Conservation (phyloP, 2,888 invertebrate genomes). For the Amphimallon solstitiale region DNA sequence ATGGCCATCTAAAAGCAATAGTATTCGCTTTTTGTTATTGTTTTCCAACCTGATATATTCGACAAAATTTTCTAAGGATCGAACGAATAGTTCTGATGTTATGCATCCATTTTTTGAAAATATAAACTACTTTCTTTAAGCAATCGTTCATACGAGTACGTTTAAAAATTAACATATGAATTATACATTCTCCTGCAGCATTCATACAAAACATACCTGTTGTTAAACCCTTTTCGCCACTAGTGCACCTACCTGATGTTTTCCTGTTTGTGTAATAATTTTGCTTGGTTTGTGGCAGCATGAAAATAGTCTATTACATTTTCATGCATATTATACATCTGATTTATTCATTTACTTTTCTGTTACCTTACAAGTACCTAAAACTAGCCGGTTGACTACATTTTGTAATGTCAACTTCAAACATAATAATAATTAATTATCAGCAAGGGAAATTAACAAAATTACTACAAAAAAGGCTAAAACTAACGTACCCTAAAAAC, state of each 20-base stretch:
- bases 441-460: no score
- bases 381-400: no score
- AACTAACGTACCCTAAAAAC: no score
- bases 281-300: constrained; percentile 56
- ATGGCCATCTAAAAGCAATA: constrained; percentile 33
- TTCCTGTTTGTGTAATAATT: constrained; percentile 55
- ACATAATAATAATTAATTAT: no score
- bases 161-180: constrained; percentile 46
- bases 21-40: constrained; percentile 26
- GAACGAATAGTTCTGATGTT: constrained; percentile 43
- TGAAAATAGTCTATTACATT: no score
- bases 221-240: constrained; percentile 21
- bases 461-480: no score
- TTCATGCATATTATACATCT: no score
- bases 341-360: no score
- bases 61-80: constrained; percentile 48
- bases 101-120: constrained; percentile 47
- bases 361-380: no score
- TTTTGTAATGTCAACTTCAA: no score
- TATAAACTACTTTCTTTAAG: constrained; percentile 44
- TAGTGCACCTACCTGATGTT: constrained; percentile 49
- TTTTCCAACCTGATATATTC: constrained; percentile 40
- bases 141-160: constrained; percentile 35
- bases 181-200: constrained; percentile 41
- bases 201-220: constrained; percentile 45